A percentile compares a stretch with the other conserved stretches of the same genome.
Conservation (phyloP, 2,797 vertebrate genomes). For the Fratercula arctica region DNA sequence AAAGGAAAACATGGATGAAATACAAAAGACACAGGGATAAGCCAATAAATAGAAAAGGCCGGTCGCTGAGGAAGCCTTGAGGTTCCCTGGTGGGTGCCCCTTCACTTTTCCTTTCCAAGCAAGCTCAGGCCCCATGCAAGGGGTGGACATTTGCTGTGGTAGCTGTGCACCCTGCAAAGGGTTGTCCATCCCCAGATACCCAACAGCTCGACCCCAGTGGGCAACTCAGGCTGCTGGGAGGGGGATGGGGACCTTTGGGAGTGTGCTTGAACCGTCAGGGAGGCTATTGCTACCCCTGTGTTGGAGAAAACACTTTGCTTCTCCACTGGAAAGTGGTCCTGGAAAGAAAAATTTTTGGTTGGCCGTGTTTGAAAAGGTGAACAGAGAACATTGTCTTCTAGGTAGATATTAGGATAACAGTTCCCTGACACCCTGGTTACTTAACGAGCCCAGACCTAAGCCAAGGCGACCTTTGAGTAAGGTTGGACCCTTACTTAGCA, state of each 20-base stretch:
- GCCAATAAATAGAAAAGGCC: not conserved
- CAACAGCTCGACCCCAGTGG: rapidly evolving
- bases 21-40: not conserved
- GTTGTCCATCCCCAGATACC: not conserved
- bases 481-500: not conserved
- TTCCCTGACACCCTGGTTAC: not conserved
- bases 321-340: not conserved
- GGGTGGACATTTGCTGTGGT: not conserved
- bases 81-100: too few relatives aligned
- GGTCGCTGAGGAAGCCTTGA: not conserved
- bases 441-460: not conserved
- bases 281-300: rapidly evolving
- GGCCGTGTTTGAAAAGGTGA: not conserved
- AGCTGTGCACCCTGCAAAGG: not conserved
- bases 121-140: not conserved
- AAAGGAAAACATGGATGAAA: not conserved
- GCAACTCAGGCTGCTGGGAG: not conserved
- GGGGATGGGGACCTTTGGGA: not conserved
- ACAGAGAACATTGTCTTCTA: not conserved
- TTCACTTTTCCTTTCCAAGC: not conserved
- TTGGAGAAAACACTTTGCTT: not conserved
- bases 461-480: not conserved
- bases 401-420: not conserved
- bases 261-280: not conserved
- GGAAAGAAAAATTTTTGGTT: not conserved